These are phyloP conservation scores for Charanyca ferruginea DNA, from an alignment of 2,888 invertebrate genomes.

Conservation along the genomic window DNA sequence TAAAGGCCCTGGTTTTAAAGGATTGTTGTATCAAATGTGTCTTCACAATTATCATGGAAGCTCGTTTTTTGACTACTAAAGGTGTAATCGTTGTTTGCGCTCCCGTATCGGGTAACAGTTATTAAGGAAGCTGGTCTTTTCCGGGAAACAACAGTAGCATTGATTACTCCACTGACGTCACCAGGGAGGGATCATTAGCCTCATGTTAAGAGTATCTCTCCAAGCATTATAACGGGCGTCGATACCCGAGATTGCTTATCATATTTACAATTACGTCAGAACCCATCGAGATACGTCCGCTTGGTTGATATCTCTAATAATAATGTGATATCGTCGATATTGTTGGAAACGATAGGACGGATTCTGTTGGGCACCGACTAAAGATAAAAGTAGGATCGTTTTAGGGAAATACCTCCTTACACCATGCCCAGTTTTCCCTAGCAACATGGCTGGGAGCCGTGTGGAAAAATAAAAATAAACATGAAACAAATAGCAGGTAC, in stretches of 20 bases:
- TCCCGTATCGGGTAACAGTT: too few species aligned
- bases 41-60: not conserved
- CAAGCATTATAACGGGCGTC: constrained; percentile 10
- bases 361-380: not conserved
- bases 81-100: too few species aligned
- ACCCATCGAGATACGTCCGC: constrained; percentile 30
- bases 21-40: not conserved
- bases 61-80: not conserved
- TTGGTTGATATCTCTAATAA: constrained; percentile 15
- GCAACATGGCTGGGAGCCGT: not conserved
- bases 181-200: constrained; percentile 31
- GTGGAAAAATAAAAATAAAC: not conserved
- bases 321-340: constrained; percentile 2
- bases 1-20: too few species aligned
- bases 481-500: not conserved
- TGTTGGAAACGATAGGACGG: constrained; percentile 20
- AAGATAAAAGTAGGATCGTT: not conserved
- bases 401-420: not conserved
- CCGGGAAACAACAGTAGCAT: constrained; percentile 5
- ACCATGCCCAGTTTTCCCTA: not conserved
- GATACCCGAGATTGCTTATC: constrained; percentile 41
- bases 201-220: constrained; percentile 1
- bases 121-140: not conserved
- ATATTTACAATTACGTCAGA: constrained; percentile 31
- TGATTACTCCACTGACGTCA: constrained; percentile 2